phyloP scores from a whole-genome alignment of 64 coral and sea anemone species.

The Actinia tenebrosa region DNA sequence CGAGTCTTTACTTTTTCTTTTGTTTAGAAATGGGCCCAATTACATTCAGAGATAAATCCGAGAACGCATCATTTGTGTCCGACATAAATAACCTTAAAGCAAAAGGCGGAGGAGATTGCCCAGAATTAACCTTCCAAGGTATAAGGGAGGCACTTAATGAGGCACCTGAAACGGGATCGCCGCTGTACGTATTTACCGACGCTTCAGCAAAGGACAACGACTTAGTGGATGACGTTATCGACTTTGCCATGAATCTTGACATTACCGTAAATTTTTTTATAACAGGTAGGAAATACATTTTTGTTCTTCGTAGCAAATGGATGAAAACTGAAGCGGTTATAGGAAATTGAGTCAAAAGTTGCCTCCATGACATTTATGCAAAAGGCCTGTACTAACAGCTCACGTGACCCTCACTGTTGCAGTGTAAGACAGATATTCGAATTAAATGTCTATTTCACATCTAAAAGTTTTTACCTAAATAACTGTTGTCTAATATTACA shows the following conservation, averaged over 20 bases:
- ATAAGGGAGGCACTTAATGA: constrained; percentile 42
- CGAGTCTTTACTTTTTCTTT: neutral
- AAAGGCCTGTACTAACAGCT: too few species aligned
- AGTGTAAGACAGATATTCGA: too few species aligned
- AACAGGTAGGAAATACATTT: constrained; percentile 15
- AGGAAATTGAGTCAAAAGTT: too few species aligned
- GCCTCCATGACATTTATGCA: too few species aligned
- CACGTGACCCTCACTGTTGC: too few species aligned
- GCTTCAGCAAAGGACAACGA: constrained; percentile 47
- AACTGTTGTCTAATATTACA: neutral
- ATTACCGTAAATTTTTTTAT: constrained; percentile 62
- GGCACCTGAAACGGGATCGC: constrained; percentile 29
- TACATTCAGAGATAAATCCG: neutral
- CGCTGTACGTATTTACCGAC: constrained; percentile 85
- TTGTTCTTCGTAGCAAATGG: too few species aligned
- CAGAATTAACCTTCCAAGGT: constrained; percentile 55
- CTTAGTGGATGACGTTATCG: neutral
- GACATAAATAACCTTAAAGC: constrained; percentile 54
- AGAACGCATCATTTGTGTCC: constrained; percentile 44
- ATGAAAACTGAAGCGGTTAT: too few species aligned
- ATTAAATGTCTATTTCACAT: too few species aligned
- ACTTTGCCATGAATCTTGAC: neutral
- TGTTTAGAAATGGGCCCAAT: constrained; percentile 33
- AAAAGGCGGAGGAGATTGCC: constrained; percentile 63
- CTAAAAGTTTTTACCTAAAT: too few species aligned